phyloP scores from a whole-genome alignment of 2,888 invertebrate species.

The Cinara cedri region DNA sequence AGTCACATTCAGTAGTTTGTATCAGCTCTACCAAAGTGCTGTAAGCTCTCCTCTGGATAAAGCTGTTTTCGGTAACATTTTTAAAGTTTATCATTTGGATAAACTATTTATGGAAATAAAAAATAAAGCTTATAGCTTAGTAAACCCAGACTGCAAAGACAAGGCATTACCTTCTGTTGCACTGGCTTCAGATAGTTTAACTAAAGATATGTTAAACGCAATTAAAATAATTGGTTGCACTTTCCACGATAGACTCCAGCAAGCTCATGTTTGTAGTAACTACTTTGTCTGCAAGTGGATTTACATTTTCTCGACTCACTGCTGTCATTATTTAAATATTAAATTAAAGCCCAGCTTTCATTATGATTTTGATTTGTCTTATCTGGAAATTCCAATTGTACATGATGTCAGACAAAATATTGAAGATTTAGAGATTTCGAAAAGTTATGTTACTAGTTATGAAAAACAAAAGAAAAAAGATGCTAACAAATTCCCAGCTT shows the following conservation, averaged over 20 bases:
- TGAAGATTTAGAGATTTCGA: neutral
- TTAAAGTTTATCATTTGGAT: constrained; percentile 43
- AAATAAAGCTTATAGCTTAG: constrained; percentile 2
- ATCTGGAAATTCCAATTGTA: neutral
- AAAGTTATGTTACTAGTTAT: neutral
- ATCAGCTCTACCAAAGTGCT: constrained; percentile 17
- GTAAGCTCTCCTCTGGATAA: neutral
- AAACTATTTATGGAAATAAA: constrained; percentile 45
- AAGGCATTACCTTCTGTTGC: constrained; percentile 42
- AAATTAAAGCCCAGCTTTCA: constrained; percentile 28
- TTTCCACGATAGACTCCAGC: constrained; percentile 15
- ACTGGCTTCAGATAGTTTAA: constrained; percentile 32
- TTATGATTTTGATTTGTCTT: constrained; percentile 39
- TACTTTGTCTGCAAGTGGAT: constrained; percentile 49
- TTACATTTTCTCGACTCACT: constrained; percentile 37
- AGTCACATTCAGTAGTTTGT: constrained; percentile 18
- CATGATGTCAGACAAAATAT: neutral
- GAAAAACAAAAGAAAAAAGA: neutral
- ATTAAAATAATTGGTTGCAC: constrained; percentile 21
- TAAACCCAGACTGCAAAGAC: neutral
- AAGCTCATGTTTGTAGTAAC: constrained; percentile 35
- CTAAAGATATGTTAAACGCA: constrained; percentile 18
- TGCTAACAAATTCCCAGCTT: constrained; percentile 4
- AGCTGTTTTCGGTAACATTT: constrained; percentile 7
- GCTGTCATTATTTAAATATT: constrained; percentile 33